These are phyloP conservation scores for Lagenorhynchus albirostris DNA, from an alignment of 2,113 vertebrate species.

Conservation along the genomic window DNA sequence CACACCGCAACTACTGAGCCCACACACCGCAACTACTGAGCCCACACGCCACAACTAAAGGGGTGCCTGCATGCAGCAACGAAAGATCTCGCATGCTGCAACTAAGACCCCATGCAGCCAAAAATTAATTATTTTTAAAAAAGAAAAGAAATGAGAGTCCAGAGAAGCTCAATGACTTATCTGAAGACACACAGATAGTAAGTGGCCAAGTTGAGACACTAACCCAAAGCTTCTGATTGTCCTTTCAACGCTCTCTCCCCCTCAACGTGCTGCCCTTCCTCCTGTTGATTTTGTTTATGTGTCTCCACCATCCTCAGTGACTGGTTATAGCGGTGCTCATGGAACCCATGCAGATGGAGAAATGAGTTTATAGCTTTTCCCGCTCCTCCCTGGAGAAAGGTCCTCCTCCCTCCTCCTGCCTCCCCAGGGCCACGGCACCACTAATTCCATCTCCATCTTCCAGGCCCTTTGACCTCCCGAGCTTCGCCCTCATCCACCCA, in stretches of 20 bases:
- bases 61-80: no score
- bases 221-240: neutral
- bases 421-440: neutral
- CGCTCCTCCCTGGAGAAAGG: neutral
- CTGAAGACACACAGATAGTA: neutral
- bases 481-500: neutral
- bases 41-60: no score
- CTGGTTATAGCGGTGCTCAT: neutral
- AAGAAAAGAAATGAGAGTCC: neutral
- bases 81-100: no score
- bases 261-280: neutral
- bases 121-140: no score
- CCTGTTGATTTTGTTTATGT: neutral
- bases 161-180: neutral
- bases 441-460: neutral
- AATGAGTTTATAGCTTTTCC: neutral
- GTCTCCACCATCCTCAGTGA: no score
- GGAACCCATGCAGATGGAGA: neutral
- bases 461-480: no score
- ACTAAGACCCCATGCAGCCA: no score
- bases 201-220: neutral
- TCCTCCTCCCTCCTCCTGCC: neutral
- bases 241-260: neutral
- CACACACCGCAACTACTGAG: no score
- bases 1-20: no score